phyloP scores from a whole-genome alignment of 1,140 invertebrate genomes.

The Drosophila albomicans region DNA sequence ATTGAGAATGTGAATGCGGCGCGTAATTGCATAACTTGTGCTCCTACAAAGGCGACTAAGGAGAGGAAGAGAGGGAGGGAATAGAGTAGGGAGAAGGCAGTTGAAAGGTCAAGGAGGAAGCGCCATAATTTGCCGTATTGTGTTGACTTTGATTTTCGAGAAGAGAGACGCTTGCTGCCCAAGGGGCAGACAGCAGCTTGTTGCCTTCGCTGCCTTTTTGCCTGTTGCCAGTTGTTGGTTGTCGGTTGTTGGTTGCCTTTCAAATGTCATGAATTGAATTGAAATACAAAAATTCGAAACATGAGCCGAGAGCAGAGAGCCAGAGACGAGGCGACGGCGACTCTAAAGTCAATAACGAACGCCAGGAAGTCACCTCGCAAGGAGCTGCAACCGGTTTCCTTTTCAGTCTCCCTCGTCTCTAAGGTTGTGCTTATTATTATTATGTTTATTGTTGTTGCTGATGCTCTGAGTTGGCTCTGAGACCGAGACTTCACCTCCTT shows the following conservation, averaged over 20 bases:
- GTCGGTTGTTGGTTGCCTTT: constrained; percentile 23
- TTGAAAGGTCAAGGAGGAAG: constrained; percentile 74
- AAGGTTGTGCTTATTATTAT: constrained; percentile 57
- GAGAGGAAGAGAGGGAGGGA: background rate
- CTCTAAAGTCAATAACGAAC: constrained; percentile 69
- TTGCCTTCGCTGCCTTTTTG: constrained; percentile 10
- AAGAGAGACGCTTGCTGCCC: constrained; percentile 2
- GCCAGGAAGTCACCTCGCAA: constrained; percentile 53
- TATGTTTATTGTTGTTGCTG: constrained; percentile 45
- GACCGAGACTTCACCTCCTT: constrained; percentile 14
- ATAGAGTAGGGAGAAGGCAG: background rate
- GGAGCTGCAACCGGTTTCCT: constrained; percentile 65
- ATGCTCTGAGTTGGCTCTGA: constrained; percentile 16
- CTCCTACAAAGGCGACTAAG: background rate
- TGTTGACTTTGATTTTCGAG: constrained; percentile 51
- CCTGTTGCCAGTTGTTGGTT: constrained; percentile 6
- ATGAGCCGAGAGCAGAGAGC: constrained; percentile 16
- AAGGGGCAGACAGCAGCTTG: constrained; percentile 9
- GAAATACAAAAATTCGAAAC: constrained; percentile 55
- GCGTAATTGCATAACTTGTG: constrained; percentile 78
- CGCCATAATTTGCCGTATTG: constrained; percentile 79
- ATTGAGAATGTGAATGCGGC: constrained; percentile 60
- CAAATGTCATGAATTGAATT: constrained; percentile 63
- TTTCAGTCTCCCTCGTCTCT: constrained; percentile 38
- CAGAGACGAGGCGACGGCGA: constrained; percentile 1